Percentiles rank a stretch among this genome's conserved stretches.
Conservation (phyloP, 2,113 vertebrate genomes). For the Oreochromis niloticus region DNA sequence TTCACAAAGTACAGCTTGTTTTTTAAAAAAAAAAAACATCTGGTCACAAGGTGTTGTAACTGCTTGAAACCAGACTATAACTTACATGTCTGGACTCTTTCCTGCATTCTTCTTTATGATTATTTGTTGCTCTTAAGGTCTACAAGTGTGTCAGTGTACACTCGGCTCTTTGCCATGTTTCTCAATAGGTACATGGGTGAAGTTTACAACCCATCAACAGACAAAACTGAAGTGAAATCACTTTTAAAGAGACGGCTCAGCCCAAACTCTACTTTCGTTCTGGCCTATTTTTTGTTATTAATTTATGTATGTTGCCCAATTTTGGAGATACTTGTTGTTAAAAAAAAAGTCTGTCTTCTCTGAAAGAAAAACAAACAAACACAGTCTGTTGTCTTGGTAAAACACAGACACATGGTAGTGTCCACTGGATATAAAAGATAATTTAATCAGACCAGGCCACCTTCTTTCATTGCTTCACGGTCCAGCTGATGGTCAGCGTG, state of each 20-base stretch:
- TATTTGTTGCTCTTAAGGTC: background rate
- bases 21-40: background rate
- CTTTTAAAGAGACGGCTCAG: background rate
- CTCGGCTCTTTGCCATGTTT: background rate
- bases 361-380: background rate
- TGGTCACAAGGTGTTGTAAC: background rate
- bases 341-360: background rate
- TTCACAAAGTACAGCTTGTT: background rate
- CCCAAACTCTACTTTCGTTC: background rate
- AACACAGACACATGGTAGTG: background rate
- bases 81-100: conserved; percentile 14
- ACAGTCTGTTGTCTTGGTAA: background rate
- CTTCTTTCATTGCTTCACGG: background rate
- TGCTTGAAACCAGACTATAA: background rate
- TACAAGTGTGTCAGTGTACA: background rate
- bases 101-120: background rate
- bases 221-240: background rate
- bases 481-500: background rate
- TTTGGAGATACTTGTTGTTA: background rate
- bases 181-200: background rate
- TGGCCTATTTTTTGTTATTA: background rate
- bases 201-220: background rate
- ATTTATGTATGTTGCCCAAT: background rate
- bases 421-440: background rate
- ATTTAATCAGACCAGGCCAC: background rate